Evolutionary conservation across 2,888 invertebrate species (phyloP), one percentile per base, ranked within the genome.

Genomic region (Elaeidobius kamerunicus): DNA sequence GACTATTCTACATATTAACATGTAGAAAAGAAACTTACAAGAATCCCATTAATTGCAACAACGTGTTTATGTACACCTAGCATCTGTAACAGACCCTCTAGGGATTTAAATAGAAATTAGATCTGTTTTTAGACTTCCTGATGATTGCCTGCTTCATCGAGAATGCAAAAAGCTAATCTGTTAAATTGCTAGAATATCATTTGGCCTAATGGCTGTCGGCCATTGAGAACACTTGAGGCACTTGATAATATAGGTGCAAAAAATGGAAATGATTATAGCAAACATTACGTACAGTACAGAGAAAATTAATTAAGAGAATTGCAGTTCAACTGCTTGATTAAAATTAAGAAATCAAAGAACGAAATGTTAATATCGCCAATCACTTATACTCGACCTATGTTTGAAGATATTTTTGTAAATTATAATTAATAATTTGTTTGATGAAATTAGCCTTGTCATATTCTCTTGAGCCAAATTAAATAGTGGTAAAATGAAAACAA

Each of bases 161-260:
- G 41, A 34, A 39, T 12, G 20, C 39, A 30, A 41, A 32, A 17
- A 41, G 27, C 6, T 14, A 14, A 41, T 48, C 12, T 2, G 39
- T 16, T 16, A 41, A 48, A 48, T 34, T 16, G 18, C 20, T 34
- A 27, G 38, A 46, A 39, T 38, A 38, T 32, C 28, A 39, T 47
- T 47, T 40, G 27, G 28, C 39, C 9, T 40, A 47, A 47, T 20
- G 19, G 40, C 39, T 30, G 28, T 7, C 18, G 20, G 41, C 41
- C 23, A 41, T 48, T 41, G 48, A 48, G 41, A 48, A 4, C 48
- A 48, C 41, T 48, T 48, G 35, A 48, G 14, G 28, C 18, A n/a
- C 1, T 1, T 9, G n/a, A 23, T 41, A 34, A 48, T 23, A 41
- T 48, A 35, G 41, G 48, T 41, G 34, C 23, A n/a, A 48, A 48